Percentiles rank a stretch among this genome's conserved stretches.
These are phyloP conservation scores for Smithornis capensis DNA, from an alignment of 2,113 vertebrate species.

Conservation along the genomic window DNA sequence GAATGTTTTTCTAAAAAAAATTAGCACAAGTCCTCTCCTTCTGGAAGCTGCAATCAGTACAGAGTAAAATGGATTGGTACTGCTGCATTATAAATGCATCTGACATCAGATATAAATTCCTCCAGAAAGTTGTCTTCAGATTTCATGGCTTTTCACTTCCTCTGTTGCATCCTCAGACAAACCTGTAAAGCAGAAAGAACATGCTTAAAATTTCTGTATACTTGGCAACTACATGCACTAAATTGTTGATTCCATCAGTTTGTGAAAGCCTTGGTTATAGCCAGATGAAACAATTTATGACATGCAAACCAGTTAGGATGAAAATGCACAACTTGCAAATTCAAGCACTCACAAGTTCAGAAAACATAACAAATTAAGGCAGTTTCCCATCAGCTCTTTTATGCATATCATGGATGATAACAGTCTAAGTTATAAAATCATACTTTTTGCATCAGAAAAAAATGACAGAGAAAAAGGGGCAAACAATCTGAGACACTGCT, in stretches of 20 bases:
- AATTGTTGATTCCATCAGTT: neutral
- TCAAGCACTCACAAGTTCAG: neutral
- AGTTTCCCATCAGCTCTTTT: neutral
- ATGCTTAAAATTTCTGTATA: neutral
- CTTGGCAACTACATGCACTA: neutral
- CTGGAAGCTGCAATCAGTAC: neutral
- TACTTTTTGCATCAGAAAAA: neutral
- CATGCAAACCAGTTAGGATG: neutral
- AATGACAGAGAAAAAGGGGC: neutral
- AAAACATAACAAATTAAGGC: neutral
- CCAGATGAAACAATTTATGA: conserved; percentile 6
- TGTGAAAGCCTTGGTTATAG: neutral
- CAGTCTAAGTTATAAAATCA: neutral
- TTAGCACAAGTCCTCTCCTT: neutral
- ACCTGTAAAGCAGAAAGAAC: conserved; percentile 49
- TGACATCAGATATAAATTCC: neutral
- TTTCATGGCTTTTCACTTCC: conserved; percentile 50
- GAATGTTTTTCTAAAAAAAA: neutral
- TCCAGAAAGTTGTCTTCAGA: neutral
- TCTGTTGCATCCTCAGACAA: conserved; percentile 43
- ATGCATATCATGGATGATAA: neutral
- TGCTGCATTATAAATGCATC: conserved; percentile 13
- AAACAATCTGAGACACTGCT: neutral
- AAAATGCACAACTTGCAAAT: neutral
- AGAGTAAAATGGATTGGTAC: neutral